Base-by-base conservation (phyloP, 2,113 vertebrate species). In the sheep (Ovis aries) region DNA sequence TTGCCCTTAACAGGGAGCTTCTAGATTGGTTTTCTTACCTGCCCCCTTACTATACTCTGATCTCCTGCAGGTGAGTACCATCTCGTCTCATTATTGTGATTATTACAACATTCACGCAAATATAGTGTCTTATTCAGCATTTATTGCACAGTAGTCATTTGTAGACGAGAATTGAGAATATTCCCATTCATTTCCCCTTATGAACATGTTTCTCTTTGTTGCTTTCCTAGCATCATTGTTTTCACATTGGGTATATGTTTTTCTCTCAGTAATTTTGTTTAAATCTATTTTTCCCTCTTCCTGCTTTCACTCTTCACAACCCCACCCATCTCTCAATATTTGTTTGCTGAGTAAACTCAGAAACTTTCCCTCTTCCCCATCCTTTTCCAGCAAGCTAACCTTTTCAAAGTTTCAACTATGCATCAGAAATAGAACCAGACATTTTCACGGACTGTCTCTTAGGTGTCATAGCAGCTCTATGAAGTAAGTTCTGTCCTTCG, bases 1-100 rank as follows among this genome's bases (percentile, higher is more conserved):
- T 21, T 48, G 19, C 13, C 36, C 33, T n/a, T 16, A 11, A 59
- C 0, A 3, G 36, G 23, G 2, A 3, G 5, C 19, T 36, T 7
- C 14, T 21, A 36, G 21, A 2, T 2, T 92, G 6, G 5, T 11
- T 88, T 94, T 62, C 11, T 16, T 6, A 71, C 2, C 53, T 45
- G 7, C 27, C 5, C 16, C 17, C 0, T 88, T 21, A 4, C 3
- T 71, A 21, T 7, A 59, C 25, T 81, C 4, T 74, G 8, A 19
- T 82, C 23, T 67, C 52, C 23, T 89, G 1, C 11, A 19, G 25
- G 2, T 7, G 23, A 90, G 7, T 36, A 77, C 2, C 74, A 7
- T 29, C 12, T 94, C 5, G 23, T 50, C 36, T 21, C 11, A 45
- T 29, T 45, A 33, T 57, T 62, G 43, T 86, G 27, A 77, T 50